Evolutionary conservation across 2,113 vertebrate species (phyloP), one percentile per base, ranked within the genome.

Genomic region (Leptobrachium leishanense): DNA sequence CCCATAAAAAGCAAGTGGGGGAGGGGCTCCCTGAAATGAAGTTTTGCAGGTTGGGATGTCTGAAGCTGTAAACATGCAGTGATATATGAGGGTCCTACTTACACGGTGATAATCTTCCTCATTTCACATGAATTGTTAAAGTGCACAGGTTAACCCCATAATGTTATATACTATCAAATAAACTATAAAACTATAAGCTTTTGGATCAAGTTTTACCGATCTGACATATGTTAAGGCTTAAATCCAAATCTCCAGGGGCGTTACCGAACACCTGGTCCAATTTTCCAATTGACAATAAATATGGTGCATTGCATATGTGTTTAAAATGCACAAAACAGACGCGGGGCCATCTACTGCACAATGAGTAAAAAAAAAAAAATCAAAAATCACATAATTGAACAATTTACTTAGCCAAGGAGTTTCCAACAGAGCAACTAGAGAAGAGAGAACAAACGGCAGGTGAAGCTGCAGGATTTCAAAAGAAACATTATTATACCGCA

Each of bases 361-460:
- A 43, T 59, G n/a, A n/a, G 2, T 68, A 68, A 5, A 67, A 41
- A 76, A 77, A 31, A 31, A 31, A 31, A 31, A 31, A 20, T 7
- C 11, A 66, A 31, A 31, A 31, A 6, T 67, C 12, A 44, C 13
- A 20, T 59, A 74, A 74, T 15, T 43, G 53, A 68, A 79, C 31
- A 39, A 46, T 20, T 39, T 80, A 42, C 13, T 59, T 74, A 50
- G 78, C 72, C 46, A 7, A 68, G 72, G 31, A 74, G 12, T 68
- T 81, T 81, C 72, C 71, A 50, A 44, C 71, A 74, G 77, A 44
- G 77, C 31, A 55, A 68, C 50, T 80, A 74, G 66, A 81, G 70
- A 44, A 72, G 63, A 43, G 46, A 72, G 77, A 73, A 73, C 69
- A 79, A 79, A 44, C 78, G 44, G 78, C 71, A 46, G 72, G 71